Conservation (phyloP, 1,140 invertebrate species). For the Listronotus oregonensis region DNA sequence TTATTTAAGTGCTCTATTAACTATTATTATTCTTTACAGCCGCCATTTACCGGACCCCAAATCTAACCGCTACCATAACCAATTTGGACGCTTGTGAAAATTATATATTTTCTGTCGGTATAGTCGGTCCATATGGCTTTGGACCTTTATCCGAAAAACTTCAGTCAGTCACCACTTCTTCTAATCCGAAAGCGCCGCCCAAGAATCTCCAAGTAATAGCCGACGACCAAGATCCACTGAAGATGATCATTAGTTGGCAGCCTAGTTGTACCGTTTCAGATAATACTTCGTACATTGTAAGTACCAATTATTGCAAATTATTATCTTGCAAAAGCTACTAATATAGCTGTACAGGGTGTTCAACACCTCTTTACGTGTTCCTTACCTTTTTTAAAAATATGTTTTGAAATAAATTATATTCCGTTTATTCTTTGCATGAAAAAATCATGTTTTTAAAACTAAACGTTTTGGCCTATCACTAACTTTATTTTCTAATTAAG, state of each 20-base stretch:
- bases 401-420: too few relatives aligned
- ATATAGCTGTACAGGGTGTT: too few relatives aligned
- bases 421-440: too few relatives aligned
- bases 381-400: too few relatives aligned
- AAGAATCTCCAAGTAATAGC: slow-evolving; percentile 58
- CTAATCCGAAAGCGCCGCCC: slow-evolving; percentile 65
- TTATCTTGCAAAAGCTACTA: too few relatives aligned
- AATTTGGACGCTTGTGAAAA: slow-evolving; percentile 72
- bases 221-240: slow-evolving; percentile 37
- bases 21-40: slow-evolving; percentile 55
- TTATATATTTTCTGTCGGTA: slow-evolving; percentile 74
- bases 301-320: slow-evolving; percentile 11
- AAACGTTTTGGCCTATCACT: too few relatives aligned
- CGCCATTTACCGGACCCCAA: slow-evolving; percentile 61
- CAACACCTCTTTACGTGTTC: too few relatives aligned
- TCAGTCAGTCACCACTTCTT: slow-evolving; percentile 64
- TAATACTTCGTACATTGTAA: slow-evolving; percentile 43
- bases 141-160: slow-evolving; percentile 66
- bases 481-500: too few relatives aligned
- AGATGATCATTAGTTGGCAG: slow-evolving; percentile 58
- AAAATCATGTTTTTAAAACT: too few relatives aligned
- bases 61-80: slow-evolving; percentile 63
- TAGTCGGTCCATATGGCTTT: slow-evolving; percentile 65
- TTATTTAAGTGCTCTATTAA: too few relatives aligned
- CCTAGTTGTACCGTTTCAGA: slow-evolving; percentile 55